phyloP scores from a whole-genome alignment of 2,888 invertebrate genomes.

The Uropetala carovei region DNA sequence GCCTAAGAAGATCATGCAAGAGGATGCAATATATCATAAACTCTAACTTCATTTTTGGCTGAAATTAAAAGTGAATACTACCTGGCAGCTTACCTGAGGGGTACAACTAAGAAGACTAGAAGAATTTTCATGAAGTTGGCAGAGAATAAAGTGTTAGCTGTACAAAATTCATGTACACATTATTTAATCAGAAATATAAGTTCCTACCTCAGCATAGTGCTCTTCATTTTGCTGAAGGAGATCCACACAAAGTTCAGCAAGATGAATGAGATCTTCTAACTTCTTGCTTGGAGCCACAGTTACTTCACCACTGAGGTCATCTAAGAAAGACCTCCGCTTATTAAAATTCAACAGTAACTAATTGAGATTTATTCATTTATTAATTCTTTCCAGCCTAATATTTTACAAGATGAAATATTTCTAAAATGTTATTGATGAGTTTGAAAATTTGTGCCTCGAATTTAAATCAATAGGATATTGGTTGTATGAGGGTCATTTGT shows the following conservation, averaged over 20 bases:
- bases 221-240: conserved; percentile 99
- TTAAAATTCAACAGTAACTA: background rate
- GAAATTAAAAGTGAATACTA: conserved; percentile 8
- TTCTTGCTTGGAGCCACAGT: conserved; percentile 92
- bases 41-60: background rate
- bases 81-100: conserved; percentile 41
- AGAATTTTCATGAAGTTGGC: conserved; percentile 2
- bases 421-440: too few species aligned
- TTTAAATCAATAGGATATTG: too few species aligned
- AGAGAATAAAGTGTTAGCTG: conserved; percentile 42
- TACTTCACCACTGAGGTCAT: conserved; percentile 88
- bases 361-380: background rate
- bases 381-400: background rate
- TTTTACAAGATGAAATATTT: too few species aligned
- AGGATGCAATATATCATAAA: background rate
- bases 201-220: conserved; percentile 98
- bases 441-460: too few species aligned
- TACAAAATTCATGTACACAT: background rate
- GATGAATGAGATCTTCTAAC: conserved; percentile 96
- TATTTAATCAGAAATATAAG: background rate
- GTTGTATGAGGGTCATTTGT: too few species aligned
- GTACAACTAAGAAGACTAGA: conserved; percentile 30
- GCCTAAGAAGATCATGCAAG: background rate
- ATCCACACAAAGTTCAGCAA: conserved; percentile 98
- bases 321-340: conserved; percentile 74